phyloP scores from a whole-genome alignment of 1,140 invertebrate genomes.

The Hyles vespertilio region DNA sequence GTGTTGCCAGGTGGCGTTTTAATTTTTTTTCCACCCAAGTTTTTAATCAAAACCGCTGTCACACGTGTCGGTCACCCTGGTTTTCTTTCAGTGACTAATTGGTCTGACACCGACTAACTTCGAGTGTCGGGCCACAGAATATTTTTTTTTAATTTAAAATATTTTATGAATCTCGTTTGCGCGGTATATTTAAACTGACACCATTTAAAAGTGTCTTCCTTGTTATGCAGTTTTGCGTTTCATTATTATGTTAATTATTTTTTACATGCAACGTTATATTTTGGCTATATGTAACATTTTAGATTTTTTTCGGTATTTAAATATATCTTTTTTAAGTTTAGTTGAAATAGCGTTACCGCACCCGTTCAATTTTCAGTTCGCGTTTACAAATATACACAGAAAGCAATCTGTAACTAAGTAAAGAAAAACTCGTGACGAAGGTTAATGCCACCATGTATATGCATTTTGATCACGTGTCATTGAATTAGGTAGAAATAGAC shows the following conservation, averaged over 20 bases:
- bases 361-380: not conserved
- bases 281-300: not conserved
- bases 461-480: no score
- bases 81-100: constrained; percentile 68
- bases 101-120: constrained; percentile 60
- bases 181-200: constrained; percentile 51
- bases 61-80: constrained; percentile 18
- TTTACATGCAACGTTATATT: not conserved
- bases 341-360: not conserved
- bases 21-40: constrained; percentile 36
- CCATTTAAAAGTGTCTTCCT: constrained; percentile 22
- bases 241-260: constrained; percentile 10
- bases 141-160: constrained; percentile 45
- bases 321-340: no score
- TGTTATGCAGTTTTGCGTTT: constrained; percentile 1
- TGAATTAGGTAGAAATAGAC: no score
- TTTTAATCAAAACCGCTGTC: constrained; percentile 59
- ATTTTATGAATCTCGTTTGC: constrained; percentile 41
- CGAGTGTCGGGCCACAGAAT: constrained; percentile 27
- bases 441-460: no score
- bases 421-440: constrained; percentile 26
- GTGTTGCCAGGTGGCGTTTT: constrained; percentile 11
- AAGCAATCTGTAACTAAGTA: constrained; percentile 25
- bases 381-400: constrained; percentile 35
- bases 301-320: not conserved